Evolutionary conservation across 2,797 vertebrate species (phyloP), one percentile per base, ranked within the genome.

Genomic region (Allobates femoralis): DNA sequence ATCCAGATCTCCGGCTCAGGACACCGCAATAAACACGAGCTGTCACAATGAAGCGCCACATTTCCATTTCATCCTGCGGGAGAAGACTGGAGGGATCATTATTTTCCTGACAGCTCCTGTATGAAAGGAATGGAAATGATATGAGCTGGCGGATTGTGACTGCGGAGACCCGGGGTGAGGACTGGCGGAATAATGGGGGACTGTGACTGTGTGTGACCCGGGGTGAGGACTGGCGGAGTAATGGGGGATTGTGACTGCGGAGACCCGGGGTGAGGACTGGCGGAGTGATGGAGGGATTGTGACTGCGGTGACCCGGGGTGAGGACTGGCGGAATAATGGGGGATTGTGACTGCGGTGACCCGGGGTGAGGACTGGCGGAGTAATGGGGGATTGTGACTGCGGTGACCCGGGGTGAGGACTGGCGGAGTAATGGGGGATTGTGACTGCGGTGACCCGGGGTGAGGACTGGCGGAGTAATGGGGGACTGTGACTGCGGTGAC

Each of bases 71-170:
- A 37, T 78, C 69, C 75, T 56, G 74, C 64, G 46, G 75, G 64
- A 79, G 30, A 79, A 28, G 75, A 66, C 75, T 67, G 32, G 46
- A 69, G 83, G 73, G 75, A 34, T 71, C 62, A 58, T 79, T 62
- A 78, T 79, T 69, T 32, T 62, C 19, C 75, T n/a, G 32, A 34
- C 53, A 78, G 76, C 28, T 77, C 75, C 50, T 4, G 28, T 51
- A 83, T 18, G 34, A 55, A 41, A 28, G 19, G 15, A 19, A 46
- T 51, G 60, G 23, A 66, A 50, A 80, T 80, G 0, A 50, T 66
- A 80, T 62, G 1, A 1, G 37, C 32, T 58, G 8, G 1, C 2
- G 19, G 28, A 12, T 30, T 10, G 58, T 79, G 58, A 16, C 75
- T 32, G 30, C 32, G 21, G 55, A 32, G 75, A 64, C n/a, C 34